Percentiles rank a stretch among this genome's conserved stretches.
phyloP scores from a whole-genome alignment of 2,888 invertebrate species.

The Caenorhabditis angaria region DNA sequence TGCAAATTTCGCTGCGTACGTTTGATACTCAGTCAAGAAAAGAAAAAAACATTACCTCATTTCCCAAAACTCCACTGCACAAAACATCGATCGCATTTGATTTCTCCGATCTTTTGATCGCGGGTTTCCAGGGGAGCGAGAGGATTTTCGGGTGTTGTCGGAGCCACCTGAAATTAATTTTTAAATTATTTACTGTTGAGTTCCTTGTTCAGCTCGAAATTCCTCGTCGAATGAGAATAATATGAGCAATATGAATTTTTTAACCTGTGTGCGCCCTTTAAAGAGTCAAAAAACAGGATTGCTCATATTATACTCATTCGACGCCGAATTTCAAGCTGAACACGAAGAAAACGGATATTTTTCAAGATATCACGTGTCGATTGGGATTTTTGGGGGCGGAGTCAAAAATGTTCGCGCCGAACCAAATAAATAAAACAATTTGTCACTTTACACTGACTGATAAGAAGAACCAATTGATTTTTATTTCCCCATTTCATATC shows the following conservation, averaged over 20 bases:
- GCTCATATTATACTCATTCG: too few species aligned
- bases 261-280: too few species aligned
- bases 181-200: background rate
- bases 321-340: too few species aligned
- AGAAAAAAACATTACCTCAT: slow-evolving; percentile 55
- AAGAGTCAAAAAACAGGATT: too few species aligned
- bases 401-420: too few species aligned
- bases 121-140: slow-evolving; percentile 84
- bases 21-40: background rate
- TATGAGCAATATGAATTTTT: too few species aligned
- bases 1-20: slow-evolving; percentile 13
- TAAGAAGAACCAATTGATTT: background rate
- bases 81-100: slow-evolving; percentile 87
- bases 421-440: too few species aligned
- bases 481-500: background rate
- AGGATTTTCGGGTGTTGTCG: slow-evolving; percentile 88
- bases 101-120: slow-evolving; percentile 87
- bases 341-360: too few species aligned
- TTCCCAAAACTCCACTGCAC: slow-evolving; percentile 63
- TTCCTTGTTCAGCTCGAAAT: too few species aligned
- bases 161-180: slow-evolving; percentile 84
- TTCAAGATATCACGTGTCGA: too few species aligned
- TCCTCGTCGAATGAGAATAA: too few species aligned
- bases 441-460: background rate
- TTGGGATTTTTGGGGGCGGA: too few species aligned